Evolutionary conservation across 2,113 vertebrate genomes (phyloP).

Genomic region (Daubentonia madagascariensis): DNA sequence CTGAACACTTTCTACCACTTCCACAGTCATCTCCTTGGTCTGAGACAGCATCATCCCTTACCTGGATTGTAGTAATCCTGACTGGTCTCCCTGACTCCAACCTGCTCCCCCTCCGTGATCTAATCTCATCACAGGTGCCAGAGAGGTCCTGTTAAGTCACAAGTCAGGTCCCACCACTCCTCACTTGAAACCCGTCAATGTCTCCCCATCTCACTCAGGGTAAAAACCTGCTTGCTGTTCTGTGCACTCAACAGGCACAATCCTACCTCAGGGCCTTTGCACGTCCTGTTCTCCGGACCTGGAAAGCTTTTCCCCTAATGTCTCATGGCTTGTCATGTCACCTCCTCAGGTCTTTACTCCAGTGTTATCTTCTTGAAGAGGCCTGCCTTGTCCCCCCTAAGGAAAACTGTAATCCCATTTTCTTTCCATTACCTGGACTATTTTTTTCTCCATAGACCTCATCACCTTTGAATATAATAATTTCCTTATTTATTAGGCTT

Average conservation of each 20-base stretch:
- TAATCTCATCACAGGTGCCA: not conserved
- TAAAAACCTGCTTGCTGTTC: not conserved
- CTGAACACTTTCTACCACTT: not conserved
- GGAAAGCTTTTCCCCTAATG: not conserved
- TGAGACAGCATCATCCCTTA: not conserved
- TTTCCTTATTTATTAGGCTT: not conserved
- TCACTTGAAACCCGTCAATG: not conserved
- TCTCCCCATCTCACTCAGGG: not conserved
- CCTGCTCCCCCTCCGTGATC: not conserved
- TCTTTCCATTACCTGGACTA: not conserved
- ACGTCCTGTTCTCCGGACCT: not conserved
- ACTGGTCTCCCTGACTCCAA: not conserved
- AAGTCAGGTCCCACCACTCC: not conserved
- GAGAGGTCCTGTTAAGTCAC: not conserved
- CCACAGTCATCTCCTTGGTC: not conserved
- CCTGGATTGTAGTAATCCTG: too few species aligned
- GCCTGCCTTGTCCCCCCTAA: not conserved
- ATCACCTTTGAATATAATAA: not conserved
- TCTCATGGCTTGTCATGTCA: not conserved
- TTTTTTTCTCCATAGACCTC: not conserved
- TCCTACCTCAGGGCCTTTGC: not conserved
- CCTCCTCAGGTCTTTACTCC: not conserved
- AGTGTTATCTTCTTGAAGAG: not conserved
- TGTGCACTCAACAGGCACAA: not conserved
- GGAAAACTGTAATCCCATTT: not conserved